These are phyloP conservation scores for Halictus ligatus DNA, from an alignment of 2,888 invertebrate species.

Conservation along the genomic window DNA sequence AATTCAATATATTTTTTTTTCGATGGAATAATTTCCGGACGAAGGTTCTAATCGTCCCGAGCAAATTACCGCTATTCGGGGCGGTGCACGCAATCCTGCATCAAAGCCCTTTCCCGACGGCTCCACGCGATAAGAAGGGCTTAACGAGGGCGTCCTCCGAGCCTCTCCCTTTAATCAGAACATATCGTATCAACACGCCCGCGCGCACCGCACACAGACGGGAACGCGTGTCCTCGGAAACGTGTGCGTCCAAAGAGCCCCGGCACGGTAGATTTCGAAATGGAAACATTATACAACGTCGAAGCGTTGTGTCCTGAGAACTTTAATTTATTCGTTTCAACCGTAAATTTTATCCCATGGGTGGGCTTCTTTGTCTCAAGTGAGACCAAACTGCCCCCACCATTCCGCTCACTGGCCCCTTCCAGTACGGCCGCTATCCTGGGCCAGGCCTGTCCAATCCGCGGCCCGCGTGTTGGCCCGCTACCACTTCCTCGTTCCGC, in stretches of 20 bases:
- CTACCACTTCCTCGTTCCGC: no score
- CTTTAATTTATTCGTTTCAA: background rate
- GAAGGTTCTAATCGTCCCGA: constrained; percentile 34
- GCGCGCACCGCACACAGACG: background rate
- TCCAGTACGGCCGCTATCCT: no score
- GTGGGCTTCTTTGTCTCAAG: no score
- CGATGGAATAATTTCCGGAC: background rate
- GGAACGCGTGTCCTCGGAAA: background rate
- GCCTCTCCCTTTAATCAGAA: constrained; percentile 64
- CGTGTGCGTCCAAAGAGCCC: background rate
- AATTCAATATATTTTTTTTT: background rate
- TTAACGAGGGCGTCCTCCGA: constrained; percentile 55
- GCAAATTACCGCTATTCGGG: constrained; percentile 40
- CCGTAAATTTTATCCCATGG: background rate
- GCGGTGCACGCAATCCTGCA: constrained; percentile 21
- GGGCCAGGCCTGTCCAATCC: no score
- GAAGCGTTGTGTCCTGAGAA: background rate
- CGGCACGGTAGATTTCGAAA: background rate
- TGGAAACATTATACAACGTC: constrained; percentile 4
- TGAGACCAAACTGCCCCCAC: no score
- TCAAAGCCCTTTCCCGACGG: constrained; percentile 54
- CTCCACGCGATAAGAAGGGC: constrained; percentile 52
- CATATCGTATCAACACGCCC: constrained; percentile 25
- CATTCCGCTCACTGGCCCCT: no score
- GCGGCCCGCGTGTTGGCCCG: no score